Conservation (phyloP, 1,140 invertebrate species). For the Cyclargus thomasi region DNA sequence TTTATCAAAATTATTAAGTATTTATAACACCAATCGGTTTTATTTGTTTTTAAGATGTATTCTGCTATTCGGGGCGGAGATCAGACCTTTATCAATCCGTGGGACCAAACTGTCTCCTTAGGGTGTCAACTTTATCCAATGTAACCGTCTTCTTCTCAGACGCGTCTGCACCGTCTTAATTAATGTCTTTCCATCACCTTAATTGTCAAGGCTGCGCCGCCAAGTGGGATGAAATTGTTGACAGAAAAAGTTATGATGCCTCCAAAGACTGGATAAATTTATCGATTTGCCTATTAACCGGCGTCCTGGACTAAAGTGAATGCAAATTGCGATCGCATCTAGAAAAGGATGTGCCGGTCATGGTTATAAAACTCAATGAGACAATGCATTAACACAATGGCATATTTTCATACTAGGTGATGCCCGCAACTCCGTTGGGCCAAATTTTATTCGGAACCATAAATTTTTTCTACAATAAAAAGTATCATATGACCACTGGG, state of each 20-base stretch:
- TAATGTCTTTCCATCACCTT: slow-evolving; percentile 37
- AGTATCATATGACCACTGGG: too few relatives aligned
- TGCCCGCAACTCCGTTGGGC: too few relatives aligned
- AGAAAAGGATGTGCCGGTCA: slow-evolving; percentile 10
- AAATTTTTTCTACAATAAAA: too few relatives aligned
- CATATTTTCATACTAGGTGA: background rate
- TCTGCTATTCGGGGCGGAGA: too few relatives aligned
- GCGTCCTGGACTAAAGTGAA: slow-evolving; percentile 18
- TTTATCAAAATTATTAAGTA: too few relatives aligned
- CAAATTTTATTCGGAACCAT: too few relatives aligned
- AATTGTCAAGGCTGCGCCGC: slow-evolving; percentile 26
- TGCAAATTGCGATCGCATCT: slow-evolving; percentile 19
- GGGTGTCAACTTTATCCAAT: slow-evolving; percentile 7
- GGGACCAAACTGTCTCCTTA: slow-evolving; percentile 21
- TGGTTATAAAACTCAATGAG: slow-evolving; percentile 15
- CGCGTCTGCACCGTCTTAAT: slow-evolving; percentile 27
- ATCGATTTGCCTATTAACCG: slow-evolving; percentile 10
- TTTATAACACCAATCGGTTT: too few relatives aligned
- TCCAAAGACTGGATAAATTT: slow-evolving; percentile 12
- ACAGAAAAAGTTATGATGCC: slow-evolving; percentile 16
- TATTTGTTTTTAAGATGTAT: too few relatives aligned
- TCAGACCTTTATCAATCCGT: too few relatives aligned
- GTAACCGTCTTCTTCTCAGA: slow-evolving; percentile 23
- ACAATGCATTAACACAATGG: background rate
- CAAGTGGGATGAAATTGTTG: slow-evolving; percentile 25